These are phyloP conservation scores for Lasius fuliginosus DNA, from an alignment of 2,888 invertebrate genomes.

Conservation along the genomic window DNA sequence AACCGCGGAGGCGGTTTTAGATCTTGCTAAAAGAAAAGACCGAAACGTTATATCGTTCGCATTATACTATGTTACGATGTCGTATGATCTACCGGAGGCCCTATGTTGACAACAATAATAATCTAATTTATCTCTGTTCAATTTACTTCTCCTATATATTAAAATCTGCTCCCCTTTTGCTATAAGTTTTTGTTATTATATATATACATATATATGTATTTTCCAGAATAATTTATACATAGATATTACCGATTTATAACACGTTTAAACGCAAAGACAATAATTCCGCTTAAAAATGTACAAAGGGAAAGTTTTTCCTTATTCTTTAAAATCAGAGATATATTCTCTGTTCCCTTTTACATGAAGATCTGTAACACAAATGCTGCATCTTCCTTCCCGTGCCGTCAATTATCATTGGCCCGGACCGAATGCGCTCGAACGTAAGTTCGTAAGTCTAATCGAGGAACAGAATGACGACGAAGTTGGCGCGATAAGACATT, in stretches of 20 bases:
- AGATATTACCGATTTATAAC: neutral
- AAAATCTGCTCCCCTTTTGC: neutral
- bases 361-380: slow-evolving; percentile 21
- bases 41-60: slow-evolving; percentile 24
- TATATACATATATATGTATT: neutral
- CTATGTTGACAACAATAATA: neutral
- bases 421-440: slow-evolving; percentile 29
- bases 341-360: neutral
- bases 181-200: neutral
- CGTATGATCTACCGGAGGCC: neutral
- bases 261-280: neutral
- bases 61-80: neutral
- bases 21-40: slow-evolving; percentile 32
- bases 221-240: neutral
- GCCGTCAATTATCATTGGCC: slow-evolving; percentile 60
- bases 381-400: slow-evolving; percentile 15
- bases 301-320: neutral
- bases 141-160: neutral
- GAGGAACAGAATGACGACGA: slow-evolving; percentile 55
- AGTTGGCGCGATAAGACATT: slow-evolving; percentile 67
- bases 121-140: neutral
- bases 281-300: neutral
- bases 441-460: slow-evolving; percentile 70
- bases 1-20: slow-evolving; percentile 53
- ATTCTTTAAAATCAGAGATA: neutral